phyloP scores from a whole-genome alignment of 2,113 vertebrate genomes.

The Austrofundulus limnaeus region DNA sequence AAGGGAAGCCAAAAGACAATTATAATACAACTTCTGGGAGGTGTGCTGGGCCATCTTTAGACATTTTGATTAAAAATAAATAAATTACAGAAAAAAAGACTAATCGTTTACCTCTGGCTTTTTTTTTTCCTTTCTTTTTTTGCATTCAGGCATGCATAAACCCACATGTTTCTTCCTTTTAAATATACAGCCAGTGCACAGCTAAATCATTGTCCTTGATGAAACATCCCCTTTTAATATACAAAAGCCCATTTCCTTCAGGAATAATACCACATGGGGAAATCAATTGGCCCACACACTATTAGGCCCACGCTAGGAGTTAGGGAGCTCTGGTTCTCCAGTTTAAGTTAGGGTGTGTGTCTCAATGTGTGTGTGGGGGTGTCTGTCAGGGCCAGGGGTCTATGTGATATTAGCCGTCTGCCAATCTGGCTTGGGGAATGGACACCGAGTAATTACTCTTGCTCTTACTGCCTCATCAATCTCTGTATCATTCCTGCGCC shows the following conservation, averaged over 20 bases:
- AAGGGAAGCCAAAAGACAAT: neutral
- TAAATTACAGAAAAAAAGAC: neutral
- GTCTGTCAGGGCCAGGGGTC: slow-evolving; percentile 82
- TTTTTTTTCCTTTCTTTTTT: neutral
- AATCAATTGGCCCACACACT: slow-evolving; percentile 74
- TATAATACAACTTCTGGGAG: neutral
- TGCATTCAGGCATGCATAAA: too few species aligned
- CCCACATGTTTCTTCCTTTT: neutral
- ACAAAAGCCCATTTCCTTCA: slow-evolving; percentile 60
- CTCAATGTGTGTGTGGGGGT: slow-evolving; percentile 33
- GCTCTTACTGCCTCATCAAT: slow-evolving; percentile 86
- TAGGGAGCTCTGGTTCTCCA: slow-evolving; percentile 67
- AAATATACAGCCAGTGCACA: neutral
- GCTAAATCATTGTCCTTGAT: slow-evolving; percentile 11
- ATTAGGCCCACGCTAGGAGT: slow-evolving; percentile 66
- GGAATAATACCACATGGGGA: slow-evolving; percentile 73
- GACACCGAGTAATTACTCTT: slow-evolving; percentile 85
- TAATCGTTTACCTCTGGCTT: neutral
- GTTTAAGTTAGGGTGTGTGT: slow-evolving; percentile 51
- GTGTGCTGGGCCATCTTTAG: neutral
- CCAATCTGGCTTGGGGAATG: slow-evolving; percentile 83
- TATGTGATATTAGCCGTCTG: slow-evolving; percentile 86
- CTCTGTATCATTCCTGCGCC: slow-evolving; percentile 73
- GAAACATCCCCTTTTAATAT: slow-evolving; percentile 43
- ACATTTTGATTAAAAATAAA: too few species aligned